Evolutionary conservation across 2,797 vertebrate species (phyloP).

Genomic region (Arvicola amphibius): DNA sequence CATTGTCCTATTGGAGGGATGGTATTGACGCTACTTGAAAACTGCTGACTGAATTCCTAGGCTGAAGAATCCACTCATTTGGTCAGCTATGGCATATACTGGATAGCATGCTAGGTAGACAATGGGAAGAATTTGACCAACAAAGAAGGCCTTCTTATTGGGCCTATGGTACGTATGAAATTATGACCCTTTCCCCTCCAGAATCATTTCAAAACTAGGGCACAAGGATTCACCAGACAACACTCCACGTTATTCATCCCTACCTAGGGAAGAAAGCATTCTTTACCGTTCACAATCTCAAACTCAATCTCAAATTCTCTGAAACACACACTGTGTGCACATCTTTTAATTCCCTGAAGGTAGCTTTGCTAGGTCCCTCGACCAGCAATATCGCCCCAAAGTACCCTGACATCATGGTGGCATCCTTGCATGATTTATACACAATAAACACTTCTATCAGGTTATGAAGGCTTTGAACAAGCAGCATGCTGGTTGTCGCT

Average conservation of each 20-base stretch:
- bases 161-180: not conserved
- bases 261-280: not conserved
- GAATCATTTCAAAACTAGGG: not conserved
- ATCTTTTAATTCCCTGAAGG: not conserved
- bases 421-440: not conserved
- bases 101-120: not conserved
- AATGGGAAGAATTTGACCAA: not conserved
- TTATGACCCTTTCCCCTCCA: not conserved
- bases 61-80: not conserved
- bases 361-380: not conserved
- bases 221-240: not conserved
- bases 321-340: not conserved
- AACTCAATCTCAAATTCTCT: not conserved
- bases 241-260: not conserved
- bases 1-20: not conserved
- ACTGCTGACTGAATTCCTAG: not conserved
- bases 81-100: not conserved
- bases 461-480: not conserved
- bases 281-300: not conserved
- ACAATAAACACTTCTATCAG: not conserved
- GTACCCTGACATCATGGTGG: not conserved
- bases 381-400: not conserved
- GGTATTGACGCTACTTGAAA: not conserved
- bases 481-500: not conserved
- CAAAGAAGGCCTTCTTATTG: not conserved